Conservation (phyloP, 2,888 invertebrate genomes). For the Cremastinae sp. region DNA sequence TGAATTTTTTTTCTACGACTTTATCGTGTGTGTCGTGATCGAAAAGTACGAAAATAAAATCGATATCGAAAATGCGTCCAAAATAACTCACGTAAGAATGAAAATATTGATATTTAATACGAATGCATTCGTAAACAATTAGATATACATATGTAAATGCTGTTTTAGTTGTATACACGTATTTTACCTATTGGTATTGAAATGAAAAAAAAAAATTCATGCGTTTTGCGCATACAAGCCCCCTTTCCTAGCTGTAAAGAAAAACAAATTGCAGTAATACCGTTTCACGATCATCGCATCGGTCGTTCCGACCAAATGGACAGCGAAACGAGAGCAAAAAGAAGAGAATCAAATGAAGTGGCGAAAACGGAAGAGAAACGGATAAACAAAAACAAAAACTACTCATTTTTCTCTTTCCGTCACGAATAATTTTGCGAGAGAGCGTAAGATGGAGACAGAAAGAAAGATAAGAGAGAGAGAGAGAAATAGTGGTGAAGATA, state of each 20-base stretch:
- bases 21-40: slow-evolving; percentile 28
- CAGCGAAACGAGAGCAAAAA: slow-evolving; percentile 44
- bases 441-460: not conserved
- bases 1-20: slow-evolving; percentile 43
- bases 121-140: slow-evolving; percentile 58
- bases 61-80: slow-evolving; percentile 22
- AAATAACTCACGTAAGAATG: slow-evolving; percentile 7
- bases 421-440: slow-evolving; percentile 11
- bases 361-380: slow-evolving; percentile 36
- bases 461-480: slow-evolving; percentile 60
- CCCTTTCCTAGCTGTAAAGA: slow-evolving; percentile 80
- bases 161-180: slow-evolving; percentile 57
- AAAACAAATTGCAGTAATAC: slow-evolving; percentile 65
- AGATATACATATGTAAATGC: slow-evolving; percentile 66
- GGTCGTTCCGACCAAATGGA: slow-evolving; percentile 59
- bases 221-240: slow-evolving; percentile 76
- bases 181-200: slow-evolving; percentile 66
- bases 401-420: not conserved
- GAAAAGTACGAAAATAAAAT: slow-evolving; percentile 1
- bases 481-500: slow-evolving; percentile 30
- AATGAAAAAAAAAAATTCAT: slow-evolving; percentile 70
- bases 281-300: slow-evolving; percentile 65
- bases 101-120: slow-evolving; percentile 38
- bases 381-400: slow-evolving; percentile 17
- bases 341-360: slow-evolving; percentile 64